phyloP scores from a whole-genome alignment of 2,888 invertebrate genomes.

The Megalurothrips usitatus region DNA sequence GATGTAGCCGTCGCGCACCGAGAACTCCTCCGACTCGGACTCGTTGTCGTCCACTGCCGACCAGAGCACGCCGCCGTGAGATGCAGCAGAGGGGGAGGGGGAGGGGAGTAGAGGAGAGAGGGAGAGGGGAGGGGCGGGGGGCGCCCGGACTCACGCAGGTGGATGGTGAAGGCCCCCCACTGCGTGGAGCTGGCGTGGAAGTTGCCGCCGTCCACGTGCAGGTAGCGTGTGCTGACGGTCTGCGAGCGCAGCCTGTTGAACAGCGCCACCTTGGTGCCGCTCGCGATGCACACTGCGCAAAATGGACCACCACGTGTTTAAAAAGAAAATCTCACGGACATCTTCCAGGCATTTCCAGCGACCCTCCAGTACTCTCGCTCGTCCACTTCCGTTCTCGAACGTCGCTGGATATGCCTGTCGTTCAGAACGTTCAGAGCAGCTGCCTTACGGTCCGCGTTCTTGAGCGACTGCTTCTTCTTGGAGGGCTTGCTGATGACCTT shows the following conservation, averaged over 20 bases:
- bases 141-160: slow-evolving; percentile 55
- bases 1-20: slow-evolving; percentile 90
- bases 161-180: slow-evolving; percentile 99
- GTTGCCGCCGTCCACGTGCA: slow-evolving; percentile 97
- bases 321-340: background rate
- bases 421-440: too few relatives aligned
- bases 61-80: too few relatives aligned
- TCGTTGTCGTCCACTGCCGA: slow-evolving; percentile 82
- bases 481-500: slow-evolving; percentile 99
- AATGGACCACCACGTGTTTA: too few relatives aligned
- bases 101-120: too few relatives aligned
- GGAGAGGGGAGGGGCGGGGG: too few relatives aligned
- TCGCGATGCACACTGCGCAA: slow-evolving; percentile 80
- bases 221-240: slow-evolving; percentile 96
- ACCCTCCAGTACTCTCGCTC: background rate
- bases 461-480: slow-evolving; percentile 98
- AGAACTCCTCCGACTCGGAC: slow-evolving; percentile 94
- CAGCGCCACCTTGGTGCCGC: slow-evolving; percentile 97
- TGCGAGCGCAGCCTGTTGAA: slow-evolving; percentile 98
- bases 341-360: too few relatives aligned
- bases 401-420: background rate
- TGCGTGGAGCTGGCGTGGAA: slow-evolving; percentile 99
- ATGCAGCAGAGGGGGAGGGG: too few relatives aligned
- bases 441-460: slow-evolving; percentile 78
- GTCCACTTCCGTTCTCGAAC: background rate